A percentile compares a stretch with the other conserved stretches of the same genome.
phyloP scores from a whole-genome alignment of 2,888 invertebrate genomes.

The Orthonychiurus folsomi region DNA sequence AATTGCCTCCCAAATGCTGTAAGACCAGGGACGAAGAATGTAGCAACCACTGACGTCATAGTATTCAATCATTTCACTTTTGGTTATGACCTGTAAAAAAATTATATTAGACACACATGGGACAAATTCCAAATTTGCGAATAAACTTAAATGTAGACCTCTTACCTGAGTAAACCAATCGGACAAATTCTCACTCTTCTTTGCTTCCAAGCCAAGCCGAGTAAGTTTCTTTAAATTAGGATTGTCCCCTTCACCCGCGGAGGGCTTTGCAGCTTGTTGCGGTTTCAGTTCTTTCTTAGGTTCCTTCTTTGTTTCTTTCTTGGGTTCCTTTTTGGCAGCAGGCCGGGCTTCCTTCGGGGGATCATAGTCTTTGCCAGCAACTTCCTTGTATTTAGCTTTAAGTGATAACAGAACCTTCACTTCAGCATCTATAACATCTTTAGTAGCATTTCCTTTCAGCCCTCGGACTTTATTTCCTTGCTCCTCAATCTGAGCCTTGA shows the following conservation, averaged over 20 bases:
- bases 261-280: background rate
- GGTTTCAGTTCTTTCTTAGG: slow-evolving; percentile 12
- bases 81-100: slow-evolving; percentile 56
- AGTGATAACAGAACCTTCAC: slow-evolving; percentile 58
- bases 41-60: slow-evolving; percentile 99
- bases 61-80: slow-evolving; percentile 97
- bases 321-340: slow-evolving; percentile 3
- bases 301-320: slow-evolving; percentile 13
- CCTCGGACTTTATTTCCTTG: slow-evolving; percentile 61
- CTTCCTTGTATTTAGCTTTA: slow-evolving; percentile 64
- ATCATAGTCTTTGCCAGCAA: slow-evolving; percentile 26
- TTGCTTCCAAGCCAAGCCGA: slow-evolving; percentile 82
- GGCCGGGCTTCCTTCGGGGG: slow-evolving; percentile 11
- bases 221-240: slow-evolving; percentile 70
- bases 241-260: slow-evolving; percentile 27
- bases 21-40: slow-evolving; percentile 95
- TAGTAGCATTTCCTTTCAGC: slow-evolving; percentile 52
- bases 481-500: slow-evolving; percentile 24
- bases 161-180: slow-evolving; percentile 95
- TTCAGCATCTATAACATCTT: slow-evolving; percentile 49
- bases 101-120: slow-evolving; percentile 4
- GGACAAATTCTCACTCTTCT: slow-evolving; percentile 81
- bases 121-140: too few relatives aligned
- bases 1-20: slow-evolving; percentile 88
- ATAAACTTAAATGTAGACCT: too few relatives aligned